Evolutionary conservation across 2,797 vertebrate genomes (phyloP), one percentile per base, ranked within the genome.

Genomic region (Malurus splendens): DNA sequence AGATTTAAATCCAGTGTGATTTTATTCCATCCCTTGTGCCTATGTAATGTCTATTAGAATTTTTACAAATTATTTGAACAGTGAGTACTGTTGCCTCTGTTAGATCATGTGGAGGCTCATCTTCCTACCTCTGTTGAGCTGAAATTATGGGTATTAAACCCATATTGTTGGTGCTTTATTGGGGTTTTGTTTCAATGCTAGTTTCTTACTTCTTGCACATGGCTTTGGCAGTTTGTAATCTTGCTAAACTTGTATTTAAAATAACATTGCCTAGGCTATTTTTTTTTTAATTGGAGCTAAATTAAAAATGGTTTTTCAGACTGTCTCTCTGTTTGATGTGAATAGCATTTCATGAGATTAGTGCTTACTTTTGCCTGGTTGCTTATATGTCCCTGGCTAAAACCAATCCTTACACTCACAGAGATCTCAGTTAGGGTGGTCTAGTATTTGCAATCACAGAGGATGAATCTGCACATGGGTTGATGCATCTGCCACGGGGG

Each of bases 401-500:
- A 89, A 6, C 7, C 2, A 38, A 41, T 75, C 52, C 12, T 73
- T 90, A 28, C 8, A 27, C 6, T 33, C 14, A 1, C 8, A 61
- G 33, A 68, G 13, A 41, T 52, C 55, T 48, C 56, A 50, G 39
- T 62, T 10, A 13, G 23, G 3, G 9, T 16, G 4, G 2, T 52
- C 18, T 30, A 18, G 14, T 32, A 19, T 36, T 67, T 52, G 11
- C 6, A 8, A 22, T 12, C 68, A 11, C 15, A 60, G 17, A 44
- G 18, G 9, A 14, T 44, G n/a, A 28, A 56, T 30, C 30, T 42
- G 18, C n/a, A 39, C 20, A 7, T 12, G 12, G 14, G 4, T n/a
- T 25, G 0, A 0, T 65, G 24, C 15, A 44, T 47, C 47, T 78
- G 7, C 24, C 57, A 28, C 0, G 1, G 12, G 54, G 13, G 17